phyloP scores from a whole-genome alignment of 2,888 invertebrate species.

The Stenichneumon culpator region DNA sequence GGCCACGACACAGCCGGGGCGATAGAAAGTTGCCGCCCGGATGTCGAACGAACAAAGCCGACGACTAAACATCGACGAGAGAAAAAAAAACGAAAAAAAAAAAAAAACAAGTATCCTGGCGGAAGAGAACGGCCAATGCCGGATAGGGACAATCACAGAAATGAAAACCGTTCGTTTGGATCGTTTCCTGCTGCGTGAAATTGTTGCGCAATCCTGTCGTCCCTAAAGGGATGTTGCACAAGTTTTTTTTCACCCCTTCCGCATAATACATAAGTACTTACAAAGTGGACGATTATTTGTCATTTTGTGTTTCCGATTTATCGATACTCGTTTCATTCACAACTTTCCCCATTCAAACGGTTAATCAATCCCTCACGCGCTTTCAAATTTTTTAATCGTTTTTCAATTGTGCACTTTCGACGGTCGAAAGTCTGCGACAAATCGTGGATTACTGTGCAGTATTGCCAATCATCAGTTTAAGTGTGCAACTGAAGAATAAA shows the following conservation, averaged over 20 bases:
- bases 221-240: not conserved
- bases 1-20: conserved; percentile 19
- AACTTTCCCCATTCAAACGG: not conserved
- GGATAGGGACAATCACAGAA: conserved; percentile 29
- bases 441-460: too few species aligned
- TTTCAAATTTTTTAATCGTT: not conserved
- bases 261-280: not conserved
- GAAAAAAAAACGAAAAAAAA: conserved; percentile 18
- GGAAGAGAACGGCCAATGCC: conserved; percentile 39
- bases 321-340: not conserved
- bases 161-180: conserved; percentile 32
- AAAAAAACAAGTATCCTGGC: conserved; percentile 20
- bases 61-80: conserved; percentile 19
- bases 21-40: conserved; percentile 61
- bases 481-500: not conserved
- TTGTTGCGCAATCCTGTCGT: not conserved
- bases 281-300: not conserved
- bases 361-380: not conserved
- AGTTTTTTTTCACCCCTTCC: not conserved
- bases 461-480: too few species aligned
- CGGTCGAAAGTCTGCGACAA: too few species aligned
- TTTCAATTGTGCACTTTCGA: too few species aligned
- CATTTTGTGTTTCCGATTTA: not conserved
- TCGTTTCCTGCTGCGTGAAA: not conserved
- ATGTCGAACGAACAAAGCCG: conserved; percentile 63